These are phyloP conservation scores for Psittacula cyanocephala DNA, from an alignment of 2,113 vertebrate species.

Conservation along the genomic window DNA sequence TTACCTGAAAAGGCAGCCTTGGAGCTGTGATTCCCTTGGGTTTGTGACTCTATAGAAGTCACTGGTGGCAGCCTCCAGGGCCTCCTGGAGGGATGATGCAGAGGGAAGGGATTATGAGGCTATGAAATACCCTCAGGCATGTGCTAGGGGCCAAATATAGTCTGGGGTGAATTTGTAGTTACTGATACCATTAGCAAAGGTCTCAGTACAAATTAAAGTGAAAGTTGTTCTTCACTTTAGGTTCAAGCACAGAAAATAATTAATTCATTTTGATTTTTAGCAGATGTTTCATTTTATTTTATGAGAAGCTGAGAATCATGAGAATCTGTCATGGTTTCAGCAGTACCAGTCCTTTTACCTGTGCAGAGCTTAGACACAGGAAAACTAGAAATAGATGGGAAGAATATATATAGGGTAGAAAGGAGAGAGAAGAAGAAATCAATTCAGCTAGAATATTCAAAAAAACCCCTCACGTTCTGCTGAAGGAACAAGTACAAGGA, in stretches of 20 bases:
- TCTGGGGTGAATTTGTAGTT: not conserved
- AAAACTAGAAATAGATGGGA: not conserved
- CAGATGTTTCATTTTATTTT: not conserved
- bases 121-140: accelerated
- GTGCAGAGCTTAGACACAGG: not conserved
- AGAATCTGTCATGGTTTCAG: not conserved
- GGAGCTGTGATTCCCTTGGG: not conserved
- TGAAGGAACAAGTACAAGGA: not conserved
- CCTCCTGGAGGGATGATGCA: not conserved
- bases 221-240: not conserved
- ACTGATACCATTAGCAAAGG: not conserved
- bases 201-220: not conserved
- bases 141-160: not conserved
- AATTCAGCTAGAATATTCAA: not conserved
- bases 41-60: not conserved
- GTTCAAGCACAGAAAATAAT: not conserved
- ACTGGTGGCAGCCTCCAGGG: not conserved
- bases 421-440: not conserved
- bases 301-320: not conserved
- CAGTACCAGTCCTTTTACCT: not conserved
- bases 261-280: not conserved
- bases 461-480: not conserved
- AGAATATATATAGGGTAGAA: not conserved
- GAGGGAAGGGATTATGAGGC: not conserved
- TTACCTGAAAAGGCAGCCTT: not conserved